Evolutionary conservation across 2,113 vertebrate genomes (phyloP).

Genomic region (Sisor rabdophorus): DNA sequence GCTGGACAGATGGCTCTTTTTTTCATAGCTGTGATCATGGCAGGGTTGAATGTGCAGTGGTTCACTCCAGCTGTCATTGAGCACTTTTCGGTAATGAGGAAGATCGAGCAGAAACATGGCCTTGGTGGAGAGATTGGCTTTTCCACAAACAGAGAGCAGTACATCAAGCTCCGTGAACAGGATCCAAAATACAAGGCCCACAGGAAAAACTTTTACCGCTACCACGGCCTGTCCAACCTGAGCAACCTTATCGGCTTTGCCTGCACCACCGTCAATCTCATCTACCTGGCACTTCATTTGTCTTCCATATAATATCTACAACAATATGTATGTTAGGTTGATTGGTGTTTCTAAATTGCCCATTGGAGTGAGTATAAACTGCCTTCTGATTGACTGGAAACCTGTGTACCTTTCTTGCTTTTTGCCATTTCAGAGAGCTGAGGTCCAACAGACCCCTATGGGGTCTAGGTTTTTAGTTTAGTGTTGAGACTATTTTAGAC

Average conservation of each 20-base stretch:
- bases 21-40: slow-evolving; percentile 65
- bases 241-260: slow-evolving; percentile 77
- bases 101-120: slow-evolving; percentile 76
- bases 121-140: slow-evolving; percentile 72
- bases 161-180: slow-evolving; percentile 72
- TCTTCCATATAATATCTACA: slow-evolving; percentile 60
- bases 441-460: too few relatives aligned
- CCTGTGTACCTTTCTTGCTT: too few relatives aligned
- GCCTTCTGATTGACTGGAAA: too few relatives aligned
- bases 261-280: slow-evolving; percentile 74
- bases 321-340: too few relatives aligned
- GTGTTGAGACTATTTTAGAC: neutral
- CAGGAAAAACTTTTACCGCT: slow-evolving; percentile 69
- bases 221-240: slow-evolving; percentile 77
- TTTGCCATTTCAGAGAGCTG: too few relatives aligned
- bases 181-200: slow-evolving; percentile 77
- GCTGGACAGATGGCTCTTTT: slow-evolving; percentile 72
- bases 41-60: slow-evolving; percentile 74
- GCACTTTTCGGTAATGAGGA: slow-evolving; percentile 72
- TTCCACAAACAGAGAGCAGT: slow-evolving; percentile 66
- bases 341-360: too few relatives aligned
- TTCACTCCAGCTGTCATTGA: slow-evolving; percentile 69
- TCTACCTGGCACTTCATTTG: slow-evolving; percentile 72
- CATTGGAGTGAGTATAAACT: too few relatives aligned
- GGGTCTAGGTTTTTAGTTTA: too few relatives aligned